Conservation (phyloP, 2,888 invertebrate species). For the Hymenopus coronatus region DNA sequence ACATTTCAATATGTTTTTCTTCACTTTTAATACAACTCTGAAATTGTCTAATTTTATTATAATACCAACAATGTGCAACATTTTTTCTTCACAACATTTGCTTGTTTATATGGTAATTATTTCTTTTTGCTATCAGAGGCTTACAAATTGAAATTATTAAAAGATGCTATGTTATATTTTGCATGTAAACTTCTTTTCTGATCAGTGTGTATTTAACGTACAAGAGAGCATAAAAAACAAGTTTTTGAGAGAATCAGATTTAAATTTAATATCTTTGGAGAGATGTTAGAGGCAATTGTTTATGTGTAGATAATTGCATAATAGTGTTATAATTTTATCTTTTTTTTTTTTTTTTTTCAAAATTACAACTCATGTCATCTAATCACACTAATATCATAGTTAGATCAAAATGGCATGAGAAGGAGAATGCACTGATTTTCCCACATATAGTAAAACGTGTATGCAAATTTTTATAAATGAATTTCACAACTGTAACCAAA, state of each 20-base stretch:
- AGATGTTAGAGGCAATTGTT: background rate
- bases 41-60: conserved; percentile 16
- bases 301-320: background rate
- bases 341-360: too few relatives aligned
- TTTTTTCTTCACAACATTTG: conserved; percentile 6
- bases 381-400: too few relatives aligned
- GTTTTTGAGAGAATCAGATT: background rate
- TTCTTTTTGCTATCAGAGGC: background rate
- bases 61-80: conserved; percentile 18
- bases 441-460: background rate
- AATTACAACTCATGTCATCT: too few relatives aligned
- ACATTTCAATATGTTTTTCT: background rate
- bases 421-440: background rate
- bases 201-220: background rate
- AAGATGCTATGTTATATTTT: background rate
- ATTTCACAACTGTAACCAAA: background rate
- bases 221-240: background rate
- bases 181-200: background rate
- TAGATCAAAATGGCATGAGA: background rate
- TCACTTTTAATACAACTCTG: background rate
- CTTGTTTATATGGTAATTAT: conserved; percentile 10
- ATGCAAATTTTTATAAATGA: background rate
- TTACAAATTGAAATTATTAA: conserved; percentile 17
- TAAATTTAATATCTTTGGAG: background rate
- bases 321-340: background rate